These are phyloP conservation scores for Lates japonicus DNA, from an alignment of 2,797 vertebrate genomes.

Conservation along the genomic window DNA sequence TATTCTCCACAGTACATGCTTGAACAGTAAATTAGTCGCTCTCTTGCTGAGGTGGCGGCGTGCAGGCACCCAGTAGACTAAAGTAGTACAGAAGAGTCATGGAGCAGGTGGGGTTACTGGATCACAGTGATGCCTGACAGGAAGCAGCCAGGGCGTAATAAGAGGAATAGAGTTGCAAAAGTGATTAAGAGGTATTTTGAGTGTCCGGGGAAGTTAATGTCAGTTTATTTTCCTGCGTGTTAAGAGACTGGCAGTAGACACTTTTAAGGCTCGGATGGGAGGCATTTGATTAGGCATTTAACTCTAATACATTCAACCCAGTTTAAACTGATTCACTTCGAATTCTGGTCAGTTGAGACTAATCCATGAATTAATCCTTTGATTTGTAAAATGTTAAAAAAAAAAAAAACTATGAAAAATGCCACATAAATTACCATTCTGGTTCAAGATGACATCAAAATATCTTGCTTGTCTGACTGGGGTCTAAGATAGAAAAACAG, in stretches of 20 bases:
- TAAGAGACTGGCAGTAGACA: neutral
- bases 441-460: too few relatives aligned
- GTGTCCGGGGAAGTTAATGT: neutral
- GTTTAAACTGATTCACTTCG: too few relatives aligned
- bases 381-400: too few relatives aligned
- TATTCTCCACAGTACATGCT: conserved; percentile 48
- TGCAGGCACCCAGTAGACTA: too few relatives aligned
- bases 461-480: too few relatives aligned
- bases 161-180: neutral
- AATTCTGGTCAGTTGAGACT: too few relatives aligned
- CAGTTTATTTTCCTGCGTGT: neutral
- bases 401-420: too few relatives aligned
- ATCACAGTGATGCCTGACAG: conserved; percentile 6
- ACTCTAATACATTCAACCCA: too few relatives aligned
- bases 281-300: too few relatives aligned
- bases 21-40: conserved; percentile 56
- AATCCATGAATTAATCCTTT: neutral
- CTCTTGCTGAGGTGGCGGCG: too few relatives aligned
- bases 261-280: too few relatives aligned
- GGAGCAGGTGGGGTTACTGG: conserved; percentile 11
- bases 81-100: conserved; percentile 14
- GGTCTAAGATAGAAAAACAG: neutral
- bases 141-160: neutral
- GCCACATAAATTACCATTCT: too few relatives aligned
- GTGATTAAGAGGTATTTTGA: neutral